A percentile compares a stretch with the other conserved stretches of the same genome.
Evolutionary conservation across 2,797 vertebrate genomes (phyloP).

Genomic region (Taeniopygia guttata): DNA sequence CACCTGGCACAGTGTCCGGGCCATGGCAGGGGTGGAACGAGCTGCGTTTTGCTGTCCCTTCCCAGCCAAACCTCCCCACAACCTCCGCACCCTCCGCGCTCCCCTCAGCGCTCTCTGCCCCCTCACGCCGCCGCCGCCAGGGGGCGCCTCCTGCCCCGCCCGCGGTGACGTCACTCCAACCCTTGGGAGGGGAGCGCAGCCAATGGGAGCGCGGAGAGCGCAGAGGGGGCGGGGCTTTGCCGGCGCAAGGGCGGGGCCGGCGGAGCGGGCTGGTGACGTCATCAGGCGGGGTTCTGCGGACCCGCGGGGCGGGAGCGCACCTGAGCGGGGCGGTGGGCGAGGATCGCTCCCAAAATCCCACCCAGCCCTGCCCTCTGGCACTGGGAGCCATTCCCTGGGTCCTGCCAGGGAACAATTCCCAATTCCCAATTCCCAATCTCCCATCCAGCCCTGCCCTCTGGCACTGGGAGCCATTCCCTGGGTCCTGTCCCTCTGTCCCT

Average conservation of each 20-base stretch:
- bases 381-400: neutral
- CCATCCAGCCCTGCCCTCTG: neutral
- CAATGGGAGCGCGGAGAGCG: neutral
- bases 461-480: neutral
- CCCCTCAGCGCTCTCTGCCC: neutral
- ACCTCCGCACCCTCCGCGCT: rapidly evolving
- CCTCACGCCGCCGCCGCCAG: neutral
- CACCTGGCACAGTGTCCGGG: neutral
- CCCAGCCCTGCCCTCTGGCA: neutral
- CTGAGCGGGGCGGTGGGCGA: neutral
- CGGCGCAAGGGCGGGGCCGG: neutral
- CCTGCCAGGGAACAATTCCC: too few relatives aligned
- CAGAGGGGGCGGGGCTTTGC: rapidly evolving
- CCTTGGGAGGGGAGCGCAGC: rapidly evolving
- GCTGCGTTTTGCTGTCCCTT: neutral
- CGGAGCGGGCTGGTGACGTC: neutral
- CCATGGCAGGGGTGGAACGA: too few relatives aligned
- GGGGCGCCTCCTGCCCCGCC: neutral
- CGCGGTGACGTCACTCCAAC: neutral
- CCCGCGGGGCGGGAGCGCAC: neutral
- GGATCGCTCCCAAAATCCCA: neutral
- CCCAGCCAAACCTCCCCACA: neutral
- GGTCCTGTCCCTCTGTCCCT: rapidly evolving
- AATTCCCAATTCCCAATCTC: too few relatives aligned
- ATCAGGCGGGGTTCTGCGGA: neutral